Percentiles rank a stretch among this genome's conserved stretches.
Evolutionary conservation across 2,113 vertebrate species (phyloP).

Genomic region (Protobothrops flavoviridis): DNA sequence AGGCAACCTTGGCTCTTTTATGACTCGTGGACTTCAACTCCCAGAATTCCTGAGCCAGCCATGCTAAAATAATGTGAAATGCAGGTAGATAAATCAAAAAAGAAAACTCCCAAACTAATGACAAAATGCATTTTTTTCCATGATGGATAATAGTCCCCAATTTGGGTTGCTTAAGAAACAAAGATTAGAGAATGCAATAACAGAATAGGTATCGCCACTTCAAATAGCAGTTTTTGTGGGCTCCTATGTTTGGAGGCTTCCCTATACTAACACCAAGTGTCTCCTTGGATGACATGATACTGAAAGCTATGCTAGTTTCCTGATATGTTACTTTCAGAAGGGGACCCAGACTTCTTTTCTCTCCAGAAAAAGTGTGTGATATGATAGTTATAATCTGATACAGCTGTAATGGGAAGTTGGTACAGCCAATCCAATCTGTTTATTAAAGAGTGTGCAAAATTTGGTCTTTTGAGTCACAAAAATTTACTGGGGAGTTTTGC

Average conservation of each 20-base stretch:
- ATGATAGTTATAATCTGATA: background rate
- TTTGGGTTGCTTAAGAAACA: background rate
- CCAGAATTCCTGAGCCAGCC: too few species aligned
- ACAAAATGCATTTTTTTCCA: background rate
- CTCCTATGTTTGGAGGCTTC: background rate
- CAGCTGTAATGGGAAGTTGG: background rate
- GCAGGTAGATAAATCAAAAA: background rate
- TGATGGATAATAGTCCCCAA: background rate
- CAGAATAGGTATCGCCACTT: background rate
- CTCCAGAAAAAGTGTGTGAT: background rate
- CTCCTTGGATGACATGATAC: background rate
- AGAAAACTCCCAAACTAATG: background rate
- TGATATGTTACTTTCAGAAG: background rate
- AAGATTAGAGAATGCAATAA: background rate
- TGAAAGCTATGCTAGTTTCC: background rate
- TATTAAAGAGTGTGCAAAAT: background rate
- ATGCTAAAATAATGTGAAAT: background rate
- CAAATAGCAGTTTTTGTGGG: background rate
- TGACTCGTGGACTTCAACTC: too few species aligned
- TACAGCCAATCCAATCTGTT: background rate
- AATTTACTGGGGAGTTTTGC: background rate
- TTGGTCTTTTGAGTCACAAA: background rate
- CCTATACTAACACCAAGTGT: background rate
- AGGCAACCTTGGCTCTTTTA: too few species aligned
- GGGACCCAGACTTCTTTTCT: background rate